These are phyloP conservation scores for Torymus texanus DNA, from an alignment of 2,888 invertebrate genomes.

Conservation along the genomic window DNA sequence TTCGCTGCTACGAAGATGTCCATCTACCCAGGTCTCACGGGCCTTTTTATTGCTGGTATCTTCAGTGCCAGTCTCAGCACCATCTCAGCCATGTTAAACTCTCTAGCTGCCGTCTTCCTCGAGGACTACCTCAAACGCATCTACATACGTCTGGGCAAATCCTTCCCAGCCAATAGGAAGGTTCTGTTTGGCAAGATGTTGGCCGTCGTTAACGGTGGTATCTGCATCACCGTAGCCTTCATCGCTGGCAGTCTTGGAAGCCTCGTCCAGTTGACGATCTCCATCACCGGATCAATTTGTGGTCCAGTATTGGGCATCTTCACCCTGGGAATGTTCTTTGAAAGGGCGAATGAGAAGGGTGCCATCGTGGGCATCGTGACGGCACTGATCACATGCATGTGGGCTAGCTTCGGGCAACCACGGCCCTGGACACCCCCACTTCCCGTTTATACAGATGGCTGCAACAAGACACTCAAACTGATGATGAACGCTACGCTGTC, in stretches of 20 bases:
- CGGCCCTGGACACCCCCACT: slow-evolving; percentile 59
- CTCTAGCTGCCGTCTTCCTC: slow-evolving; percentile 91
- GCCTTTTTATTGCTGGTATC: slow-evolving; percentile 79
- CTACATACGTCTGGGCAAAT: slow-evolving; percentile 76
- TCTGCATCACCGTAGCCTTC: slow-evolving; percentile 65
- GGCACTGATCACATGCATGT: slow-evolving; percentile 59
- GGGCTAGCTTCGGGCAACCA: slow-evolving; percentile 65
- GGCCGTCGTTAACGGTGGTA: slow-evolving; percentile 63
- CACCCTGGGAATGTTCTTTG: slow-evolving; percentile 90
- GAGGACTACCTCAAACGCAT: slow-evolving; percentile 86
- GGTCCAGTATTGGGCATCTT: slow-evolving; percentile 92
- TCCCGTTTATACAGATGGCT: slow-evolving; percentile 58
- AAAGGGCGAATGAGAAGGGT: slow-evolving; percentile 82
- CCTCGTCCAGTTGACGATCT: slow-evolving; percentile 80
- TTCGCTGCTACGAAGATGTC: slow-evolving; percentile 83
- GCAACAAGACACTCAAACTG: slow-evolving; percentile 36
- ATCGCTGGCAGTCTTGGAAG: slow-evolving; percentile 65
- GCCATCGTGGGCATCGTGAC: slow-evolving; percentile 64
- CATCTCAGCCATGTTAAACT: slow-evolving; percentile 93
- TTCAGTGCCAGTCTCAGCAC: slow-evolving; percentile 95
- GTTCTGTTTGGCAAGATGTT: slow-evolving; percentile 77
- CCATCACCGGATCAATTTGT: slow-evolving; percentile 89
- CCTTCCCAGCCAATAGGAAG: slow-evolving; percentile 83
- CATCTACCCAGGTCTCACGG: slow-evolving; percentile 69
- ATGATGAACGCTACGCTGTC: neutral